phyloP scores from a whole-genome alignment of 53 echinoderm and acorn worm species.

The Temnopleurus reevesii region DNA sequence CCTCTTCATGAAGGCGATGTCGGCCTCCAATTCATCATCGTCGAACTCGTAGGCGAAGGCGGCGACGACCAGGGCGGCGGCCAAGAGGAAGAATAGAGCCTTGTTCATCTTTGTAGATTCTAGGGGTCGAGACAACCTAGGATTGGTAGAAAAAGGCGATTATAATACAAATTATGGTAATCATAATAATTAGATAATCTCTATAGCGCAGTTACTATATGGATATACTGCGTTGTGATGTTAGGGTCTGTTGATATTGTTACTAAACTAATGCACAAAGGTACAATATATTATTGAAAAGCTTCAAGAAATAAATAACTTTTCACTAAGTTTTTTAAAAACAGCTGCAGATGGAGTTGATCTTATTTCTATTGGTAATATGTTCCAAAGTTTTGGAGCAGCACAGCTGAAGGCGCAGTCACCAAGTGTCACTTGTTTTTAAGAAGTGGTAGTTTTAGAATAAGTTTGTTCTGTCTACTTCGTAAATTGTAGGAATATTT shows the following conservation, averaged over 20 bases:
- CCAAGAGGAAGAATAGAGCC: not conserved
- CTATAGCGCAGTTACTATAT: not conserved
- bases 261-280: no score
- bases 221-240: not conserved
- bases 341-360: no score
- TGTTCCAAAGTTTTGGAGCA: no score
- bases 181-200: not conserved
- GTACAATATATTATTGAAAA: not conserved
- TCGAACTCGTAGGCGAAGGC: constrained; percentile 7
- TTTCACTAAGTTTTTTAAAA: no score
- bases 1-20: constrained; percentile 7
- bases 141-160: not conserved
- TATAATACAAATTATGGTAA: not conserved
- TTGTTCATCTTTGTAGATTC: not conserved
- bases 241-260: not conserved
- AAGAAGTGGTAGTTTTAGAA: no score
- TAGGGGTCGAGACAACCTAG: no score
- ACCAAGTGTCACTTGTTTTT: no score
- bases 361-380: no score
- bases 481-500: no score
- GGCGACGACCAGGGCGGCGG: constrained; percentile 20
- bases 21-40: not conserved
- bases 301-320: no score
- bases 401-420: no score
- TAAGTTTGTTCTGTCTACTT: no score